phyloP scores from a whole-genome alignment of 2,797 vertebrate species.

The Microchirus variegatus region DNA sequence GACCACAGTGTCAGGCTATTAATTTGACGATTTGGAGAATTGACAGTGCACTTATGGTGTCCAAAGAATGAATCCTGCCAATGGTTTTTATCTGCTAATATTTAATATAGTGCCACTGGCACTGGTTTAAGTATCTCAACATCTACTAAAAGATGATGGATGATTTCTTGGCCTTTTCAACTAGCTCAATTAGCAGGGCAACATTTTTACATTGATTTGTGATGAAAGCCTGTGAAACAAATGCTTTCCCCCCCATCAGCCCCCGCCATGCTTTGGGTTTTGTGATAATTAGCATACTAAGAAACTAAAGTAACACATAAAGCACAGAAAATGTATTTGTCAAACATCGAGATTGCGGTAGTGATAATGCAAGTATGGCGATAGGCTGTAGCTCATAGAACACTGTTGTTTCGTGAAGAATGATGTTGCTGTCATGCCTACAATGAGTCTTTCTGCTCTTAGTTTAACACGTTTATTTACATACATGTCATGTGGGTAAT shows the following conservation, averaged over 20 bases:
- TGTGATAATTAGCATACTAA: not conserved
- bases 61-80: too few relatives aligned
- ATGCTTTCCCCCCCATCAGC: not conserved
- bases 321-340: not conserved
- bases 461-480: conserved; percentile 18
- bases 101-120: too few relatives aligned
- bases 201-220: too few relatives aligned
- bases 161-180: too few relatives aligned
- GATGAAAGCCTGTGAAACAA: not conserved
- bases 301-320: not conserved
- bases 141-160: too few relatives aligned
- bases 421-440: not conserved
- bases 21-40: too few relatives aligned
- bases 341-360: not conserved
- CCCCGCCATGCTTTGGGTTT: not conserved
- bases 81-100: too few relatives aligned
- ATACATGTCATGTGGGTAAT: conserved; percentile 22
- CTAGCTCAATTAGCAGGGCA: too few relatives aligned
- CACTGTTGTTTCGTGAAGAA: conserved; percentile 3
- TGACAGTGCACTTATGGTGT: too few relatives aligned
- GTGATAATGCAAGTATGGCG: not conserved
- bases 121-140: too few relatives aligned
- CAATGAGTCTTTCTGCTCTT: conserved; percentile 11
- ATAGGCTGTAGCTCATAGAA: conserved; percentile 3
- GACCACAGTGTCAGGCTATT: too few relatives aligned